Evolutionary conservation across 2,113 vertebrate genomes (phyloP).

Genomic region (Fulica atra): DNA sequence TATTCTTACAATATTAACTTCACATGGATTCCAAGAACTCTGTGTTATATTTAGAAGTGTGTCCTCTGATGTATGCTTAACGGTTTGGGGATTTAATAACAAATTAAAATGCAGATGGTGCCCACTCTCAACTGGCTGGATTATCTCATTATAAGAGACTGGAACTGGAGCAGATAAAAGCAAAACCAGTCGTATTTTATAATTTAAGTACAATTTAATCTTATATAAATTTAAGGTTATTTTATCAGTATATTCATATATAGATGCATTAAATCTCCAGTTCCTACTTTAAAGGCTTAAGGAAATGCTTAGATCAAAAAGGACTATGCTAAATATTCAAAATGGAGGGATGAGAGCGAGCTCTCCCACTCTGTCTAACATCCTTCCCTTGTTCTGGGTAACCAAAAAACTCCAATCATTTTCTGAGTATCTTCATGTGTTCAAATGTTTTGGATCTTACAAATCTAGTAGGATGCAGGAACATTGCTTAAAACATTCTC

Average conservation of each 20-base stretch:
- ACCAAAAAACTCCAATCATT: rapidly evolving
- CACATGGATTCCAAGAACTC: not conserved
- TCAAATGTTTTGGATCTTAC: not conserved
- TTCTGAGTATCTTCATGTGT: not conserved
- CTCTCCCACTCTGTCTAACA: not conserved
- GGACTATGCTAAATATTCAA: not conserved
- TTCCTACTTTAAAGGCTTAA: not conserved
- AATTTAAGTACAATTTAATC: not conserved
- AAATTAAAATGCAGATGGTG: not conserved
- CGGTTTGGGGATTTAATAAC: not conserved
- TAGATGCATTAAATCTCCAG: not conserved
- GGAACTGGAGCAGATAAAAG: not conserved
- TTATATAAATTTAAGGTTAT: not conserved
- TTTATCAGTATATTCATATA: not conserved
- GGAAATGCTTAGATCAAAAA: not conserved
- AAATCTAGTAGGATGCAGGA: not conserved
- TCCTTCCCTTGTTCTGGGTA: not conserved
- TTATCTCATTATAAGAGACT: not conserved
- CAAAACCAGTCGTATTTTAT: not conserved
- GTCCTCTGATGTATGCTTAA: not conserved
- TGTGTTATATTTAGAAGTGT: not conserved
- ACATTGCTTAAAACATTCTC: not conserved
- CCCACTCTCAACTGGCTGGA: not conserved
- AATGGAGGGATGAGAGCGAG: not conserved
- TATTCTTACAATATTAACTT: not conserved